A percentile compares a stretch with the other conserved stretches of the same genome.
phyloP scores from a whole-genome alignment of 2,888 invertebrate species.

The Cloeon dipterum region DNA sequence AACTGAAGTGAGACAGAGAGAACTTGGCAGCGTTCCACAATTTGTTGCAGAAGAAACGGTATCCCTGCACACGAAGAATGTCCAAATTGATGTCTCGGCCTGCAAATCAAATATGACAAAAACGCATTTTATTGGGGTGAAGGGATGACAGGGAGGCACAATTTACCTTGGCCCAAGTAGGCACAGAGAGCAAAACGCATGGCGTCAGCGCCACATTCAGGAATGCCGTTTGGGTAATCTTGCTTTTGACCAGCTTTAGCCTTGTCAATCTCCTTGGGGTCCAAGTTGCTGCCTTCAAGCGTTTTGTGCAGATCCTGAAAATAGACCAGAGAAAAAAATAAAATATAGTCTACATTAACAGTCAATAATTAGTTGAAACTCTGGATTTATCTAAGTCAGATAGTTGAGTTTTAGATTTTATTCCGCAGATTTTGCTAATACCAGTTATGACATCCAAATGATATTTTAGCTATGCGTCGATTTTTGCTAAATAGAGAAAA shows the following conservation, averaged over 20 bases:
- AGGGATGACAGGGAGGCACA: not conserved
- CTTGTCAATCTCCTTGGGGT: slow-evolving; percentile 54
- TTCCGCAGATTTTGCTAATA: not conserved
- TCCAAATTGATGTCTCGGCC: slow-evolving; percentile 93
- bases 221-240: slow-evolving; percentile 68
- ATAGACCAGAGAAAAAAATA: slow-evolving; percentile 5
- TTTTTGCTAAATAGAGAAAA: not conserved
- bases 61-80: slow-evolving; percentile 78
- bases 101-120: slow-evolving; percentile 10
- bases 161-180: slow-evolving; percentile 61
- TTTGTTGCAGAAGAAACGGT: slow-evolving; percentile 95
- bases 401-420: not conserved
- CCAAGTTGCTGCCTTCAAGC: slow-evolving; percentile 57
- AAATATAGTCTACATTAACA: too few relatives aligned
- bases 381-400: not conserved
- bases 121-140: not conserved
- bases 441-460: not conserved
- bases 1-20: slow-evolving; percentile 29
- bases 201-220: slow-evolving; percentile 91
- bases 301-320: slow-evolving; percentile 39
- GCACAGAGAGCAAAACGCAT: slow-evolving; percentile 78
- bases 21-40: slow-evolving; percentile 98
- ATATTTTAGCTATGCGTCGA: not conserved
- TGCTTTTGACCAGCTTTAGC: slow-evolving; percentile 38
- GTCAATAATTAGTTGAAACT: slow-evolving; percentile 2